Base-by-base conservation (phyloP, 1,140 invertebrate genomes). In the Thaumatotibia leucotreta region DNA sequence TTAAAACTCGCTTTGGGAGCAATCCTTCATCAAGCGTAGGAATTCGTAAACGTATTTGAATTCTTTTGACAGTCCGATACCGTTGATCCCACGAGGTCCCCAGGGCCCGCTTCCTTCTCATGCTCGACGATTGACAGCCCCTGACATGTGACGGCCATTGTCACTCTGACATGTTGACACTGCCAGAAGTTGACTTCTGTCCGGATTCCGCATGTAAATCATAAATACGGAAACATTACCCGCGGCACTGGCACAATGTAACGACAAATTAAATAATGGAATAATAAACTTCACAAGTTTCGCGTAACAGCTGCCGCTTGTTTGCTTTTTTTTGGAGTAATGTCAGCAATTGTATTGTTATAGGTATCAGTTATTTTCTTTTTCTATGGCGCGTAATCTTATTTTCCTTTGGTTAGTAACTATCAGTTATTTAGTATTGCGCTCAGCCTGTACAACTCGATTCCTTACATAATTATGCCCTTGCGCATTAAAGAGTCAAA, bases 181-280 rank as follows among this genome's bases (percentile, higher is more conserved):
- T 86, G 85, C 82, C 84, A 81, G 76, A 83, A 88, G 83, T 90
- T 88, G 85, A 90, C 88, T 90, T 82, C 88, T 88, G 86, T 89
- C 81, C 80, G 84, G 80, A 86, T 88, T 88, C 83, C 84, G 79
- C 86, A 86, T 88, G 87, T 85, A 86, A 78, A 75, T 74, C 61
- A 69, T 74, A 75, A 89, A 90, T 87, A 88, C 84, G 86, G 85
- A 88, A 90, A 89, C 72, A 84, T 84, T 80, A 84, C 73, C 80
- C 80, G 79, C 66, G 70, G 71, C 73, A 67, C 45, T 62, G 62
- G 35, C 61, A 90, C 88, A 90, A 90, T 88, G 78, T 72, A 82
- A 66, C 77, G 76, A 91, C 83, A 91, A 87, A 89, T 91, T 89
- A 87, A 90, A 90, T 88, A 90, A 90, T 84, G 79, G 85, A 88